Percentiles rank a stretch among this genome's conserved stretches.
phyloP scores from a whole-genome alignment of 2,113 vertebrate species.

The zebrafish (Danio rerio) region GRCz12tu NC_133194.1:2579001-2579500 shows the following conservation, averaged over 20 bases:
- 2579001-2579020: neutral
- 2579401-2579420: too few relatives aligned
- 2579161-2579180: conserved; percentile 30
- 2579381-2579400: too few relatives aligned
- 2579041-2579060: conserved; percentile 17
- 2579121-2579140: neutral
- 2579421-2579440: too few relatives aligned
- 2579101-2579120: neutral
- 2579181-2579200: conserved; percentile 43
- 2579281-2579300: neutral
- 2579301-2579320: neutral
- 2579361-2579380: too few relatives aligned
- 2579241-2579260: conserved; percentile 30
- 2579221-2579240: neutral
- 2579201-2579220: conserved; percentile 34
- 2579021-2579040: neutral
- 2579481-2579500: too few relatives aligned
- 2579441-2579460: too few relatives aligned
- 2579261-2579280: neutral
- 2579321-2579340: neutral
- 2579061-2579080: neutral
- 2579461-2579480: too few relatives aligned
- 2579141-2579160: conserved; percentile 25
- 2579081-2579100: conserved; percentile 17
- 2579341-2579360: neutral